These are phyloP conservation scores for Rattus rattus DNA, from an alignment of 2,113 vertebrate genomes.

Conservation along the genomic window DNA sequence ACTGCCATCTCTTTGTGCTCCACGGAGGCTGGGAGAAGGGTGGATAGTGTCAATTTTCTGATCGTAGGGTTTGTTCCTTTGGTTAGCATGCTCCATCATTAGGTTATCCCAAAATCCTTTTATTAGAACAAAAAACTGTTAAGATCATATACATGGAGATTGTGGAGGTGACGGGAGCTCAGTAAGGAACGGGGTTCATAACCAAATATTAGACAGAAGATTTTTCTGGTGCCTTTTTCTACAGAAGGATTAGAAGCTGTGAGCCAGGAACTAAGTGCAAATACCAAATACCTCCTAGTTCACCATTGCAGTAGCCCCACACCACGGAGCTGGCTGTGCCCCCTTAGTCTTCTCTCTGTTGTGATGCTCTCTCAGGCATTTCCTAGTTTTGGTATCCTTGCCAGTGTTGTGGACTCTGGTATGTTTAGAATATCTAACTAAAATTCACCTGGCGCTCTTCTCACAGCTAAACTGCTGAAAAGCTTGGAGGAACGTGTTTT, in stretches of 20 bases:
- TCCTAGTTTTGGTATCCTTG: background rate
- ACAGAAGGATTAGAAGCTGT: background rate
- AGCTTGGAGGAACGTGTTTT: background rate
- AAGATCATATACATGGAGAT: background rate
- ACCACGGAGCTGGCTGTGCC: background rate
- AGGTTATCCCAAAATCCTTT: background rate
- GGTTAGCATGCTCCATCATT: background rate
- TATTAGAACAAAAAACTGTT: background rate
- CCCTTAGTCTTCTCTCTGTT: background rate
- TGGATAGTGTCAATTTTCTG: background rate
- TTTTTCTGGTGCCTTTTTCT: background rate
- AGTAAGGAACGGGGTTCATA: background rate
- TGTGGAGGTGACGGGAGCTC: background rate
- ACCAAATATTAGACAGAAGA: background rate
- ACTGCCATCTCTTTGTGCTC: background rate
- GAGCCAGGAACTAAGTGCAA: background rate
- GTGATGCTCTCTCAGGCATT: background rate
- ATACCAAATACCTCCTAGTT: background rate
- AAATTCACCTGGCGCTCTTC: background rate
- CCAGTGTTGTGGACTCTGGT: background rate
- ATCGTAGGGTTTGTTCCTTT: background rate
- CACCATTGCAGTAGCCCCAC: background rate
- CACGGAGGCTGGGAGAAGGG: background rate
- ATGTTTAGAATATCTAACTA: background rate
- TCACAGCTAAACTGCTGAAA: background rate